Evolutionary conservation across 92 coral and sea anemone species (phyloP), one percentile per base, ranked within the genome.

Genomic region (Parazoanthus darwini): DNA sequence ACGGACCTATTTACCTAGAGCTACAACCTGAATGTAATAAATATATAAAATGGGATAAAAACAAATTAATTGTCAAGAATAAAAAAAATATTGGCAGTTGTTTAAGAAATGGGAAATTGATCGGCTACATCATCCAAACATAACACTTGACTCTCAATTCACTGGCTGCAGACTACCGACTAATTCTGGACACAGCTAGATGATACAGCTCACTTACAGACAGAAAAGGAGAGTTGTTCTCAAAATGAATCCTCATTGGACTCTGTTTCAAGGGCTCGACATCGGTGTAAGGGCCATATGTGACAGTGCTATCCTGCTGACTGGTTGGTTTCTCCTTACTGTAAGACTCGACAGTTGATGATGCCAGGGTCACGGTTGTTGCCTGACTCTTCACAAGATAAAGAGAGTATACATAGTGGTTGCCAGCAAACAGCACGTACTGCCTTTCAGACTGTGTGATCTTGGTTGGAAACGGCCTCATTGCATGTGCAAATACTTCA

Each of bases 211-310:
- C 48, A 93, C 98, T 90, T 93, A 96, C 99, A 48, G 96, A 90
- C 59, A 97, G 91, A 90, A 97, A 97, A 51, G 99, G 99, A 25
- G 99, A 92, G 89, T 93, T 97, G 86, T 97, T 97, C 72, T 97
- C 99, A 92, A 94, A 97, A 85, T 97, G 99, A 38, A 97, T 90
- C 76, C 92, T 95, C 99, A 97, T 95, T 3, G 93, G 90, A 78
- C 91, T 92, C 43, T 82, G 89, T 50, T 96, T 91, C 82, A 92
- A 92, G 5, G 99, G 90, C 72, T 86, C 94, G 1, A 91, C 91
- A 90, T 97, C 94, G 88, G 89, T 89, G 76, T 97, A 95, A 4
- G 98, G 99, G 6, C 99, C 99, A 82, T 95, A 95, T 15, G 94
- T 92, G 13, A 97, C 85, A 2, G 94, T 91, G 58, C 91, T 96